phyloP scores from a whole-genome alignment of 2,797 vertebrate species.

The Caiman crocodilus region DNA sequence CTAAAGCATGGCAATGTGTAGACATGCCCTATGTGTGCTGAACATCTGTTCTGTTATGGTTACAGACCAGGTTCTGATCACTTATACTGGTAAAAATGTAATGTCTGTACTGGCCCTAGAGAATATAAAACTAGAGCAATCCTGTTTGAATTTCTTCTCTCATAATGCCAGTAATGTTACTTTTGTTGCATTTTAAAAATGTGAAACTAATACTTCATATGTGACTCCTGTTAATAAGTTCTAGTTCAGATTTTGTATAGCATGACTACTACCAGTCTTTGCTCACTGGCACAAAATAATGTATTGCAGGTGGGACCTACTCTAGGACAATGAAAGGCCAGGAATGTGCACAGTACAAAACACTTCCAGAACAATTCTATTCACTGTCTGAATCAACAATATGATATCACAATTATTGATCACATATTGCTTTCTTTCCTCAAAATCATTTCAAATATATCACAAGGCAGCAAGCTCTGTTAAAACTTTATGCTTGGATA shows the following conservation, averaged over 20 bases:
- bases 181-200: neutral
- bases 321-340: conserved; percentile 69
- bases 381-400: conserved; percentile 72
- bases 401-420: conserved; percentile 73
- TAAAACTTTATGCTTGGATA: conserved; percentile 73
- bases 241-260: neutral
- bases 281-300: conserved; percentile 55
- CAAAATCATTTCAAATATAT: conserved; percentile 71
- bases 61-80: too few species aligned
- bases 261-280: neutral
- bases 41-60: too few species aligned
- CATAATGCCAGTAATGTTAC: neutral
- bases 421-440: conserved; percentile 72
- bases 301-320: conserved; percentile 69
- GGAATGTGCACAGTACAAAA: conserved; percentile 69
- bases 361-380: conserved; percentile 64
- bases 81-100: too few species aligned
- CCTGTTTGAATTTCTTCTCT: neutral
- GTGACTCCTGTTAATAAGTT: conserved; percentile 17
- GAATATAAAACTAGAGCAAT: neutral
- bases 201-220: neutral
- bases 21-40: too few species aligned
- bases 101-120: too few species aligned
- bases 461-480: conserved; percentile 60
- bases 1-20: too few species aligned